Conservation (phyloP, 2,888 invertebrate genomes). For the Cosmorhoe ocellata region DNA sequence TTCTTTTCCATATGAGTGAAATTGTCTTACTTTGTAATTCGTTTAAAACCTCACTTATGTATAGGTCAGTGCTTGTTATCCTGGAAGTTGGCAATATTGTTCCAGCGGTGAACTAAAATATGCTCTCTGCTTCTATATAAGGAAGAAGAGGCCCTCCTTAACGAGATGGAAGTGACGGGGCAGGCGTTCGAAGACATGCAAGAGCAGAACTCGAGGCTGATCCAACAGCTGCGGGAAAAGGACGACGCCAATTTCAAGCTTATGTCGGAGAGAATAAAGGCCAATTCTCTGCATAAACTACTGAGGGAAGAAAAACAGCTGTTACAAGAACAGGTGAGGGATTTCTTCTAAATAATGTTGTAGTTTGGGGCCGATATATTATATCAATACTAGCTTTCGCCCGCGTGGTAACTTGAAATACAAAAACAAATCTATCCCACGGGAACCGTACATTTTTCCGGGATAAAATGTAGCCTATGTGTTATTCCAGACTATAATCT, state of each 20-base stretch:
- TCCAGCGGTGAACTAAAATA: constrained; percentile 24
- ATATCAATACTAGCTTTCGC: too few relatives aligned
- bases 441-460: too few relatives aligned
- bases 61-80: background rate
- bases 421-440: too few relatives aligned
- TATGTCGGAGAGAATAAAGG: constrained; percentile 98
- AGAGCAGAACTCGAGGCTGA: constrained; percentile 97
- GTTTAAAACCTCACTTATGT: too few relatives aligned
- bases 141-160: constrained; percentile 97
- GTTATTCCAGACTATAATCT: too few relatives aligned
- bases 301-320: constrained; percentile 97
- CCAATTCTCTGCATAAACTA: constrained; percentile 97
- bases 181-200: constrained; percentile 99
- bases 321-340: constrained; percentile 90
- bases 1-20: too few relatives aligned
- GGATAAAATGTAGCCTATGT: too few relatives aligned
- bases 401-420: too few relatives aligned
- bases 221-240: constrained; percentile 97
- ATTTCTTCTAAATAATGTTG: background rate
- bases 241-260: constrained; percentile 99
- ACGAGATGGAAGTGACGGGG: constrained; percentile 99
- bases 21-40: too few relatives aligned
- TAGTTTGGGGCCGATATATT: too few relatives aligned
- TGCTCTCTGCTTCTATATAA: constrained; percentile 48
- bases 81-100: constrained; percentile 20